Evolutionary conservation across 2,113 vertebrate species (phyloP).

Genomic region (Chitala chitala): DNA sequence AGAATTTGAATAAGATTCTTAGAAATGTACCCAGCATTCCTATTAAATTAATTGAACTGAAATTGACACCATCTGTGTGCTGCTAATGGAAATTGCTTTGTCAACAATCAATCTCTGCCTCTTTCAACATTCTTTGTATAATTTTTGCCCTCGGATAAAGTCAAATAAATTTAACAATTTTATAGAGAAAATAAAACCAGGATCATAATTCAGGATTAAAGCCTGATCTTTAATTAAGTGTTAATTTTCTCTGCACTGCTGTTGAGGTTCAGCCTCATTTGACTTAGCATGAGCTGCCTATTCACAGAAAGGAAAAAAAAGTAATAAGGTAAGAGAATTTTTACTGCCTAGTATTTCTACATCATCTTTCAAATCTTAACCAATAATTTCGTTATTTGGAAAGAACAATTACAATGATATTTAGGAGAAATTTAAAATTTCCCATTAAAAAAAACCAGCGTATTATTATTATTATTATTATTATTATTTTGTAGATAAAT

Average conservation of each 20-base stretch:
- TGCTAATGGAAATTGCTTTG: background rate
- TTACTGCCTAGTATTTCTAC: background rate
- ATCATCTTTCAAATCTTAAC: background rate
- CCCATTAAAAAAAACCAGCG: no score
- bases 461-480: no score
- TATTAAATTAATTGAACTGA: conserved; percentile 2
- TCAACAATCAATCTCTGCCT: no score
- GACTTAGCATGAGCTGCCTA: no score
- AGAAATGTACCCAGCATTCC: background rate
- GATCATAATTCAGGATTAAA: background rate
- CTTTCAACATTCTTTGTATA: background rate
- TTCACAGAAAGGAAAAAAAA: no score
- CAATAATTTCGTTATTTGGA: no score
- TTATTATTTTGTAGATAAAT: no score
- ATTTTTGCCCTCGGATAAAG: background rate
- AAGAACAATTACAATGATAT: no score
- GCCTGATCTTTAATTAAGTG: background rate
- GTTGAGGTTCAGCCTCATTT: background rate
- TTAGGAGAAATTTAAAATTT: no score
- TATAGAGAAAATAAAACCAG: background rate
- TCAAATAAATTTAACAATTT: background rate
- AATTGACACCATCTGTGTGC: background rate
- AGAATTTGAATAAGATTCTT: no score
- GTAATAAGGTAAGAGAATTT: background rate
- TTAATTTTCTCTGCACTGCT: background rate